These are phyloP conservation scores for Herpetotheres cachinnans DNA, from an alignment of 2,113 vertebrate species.

Conservation along the genomic window DNA sequence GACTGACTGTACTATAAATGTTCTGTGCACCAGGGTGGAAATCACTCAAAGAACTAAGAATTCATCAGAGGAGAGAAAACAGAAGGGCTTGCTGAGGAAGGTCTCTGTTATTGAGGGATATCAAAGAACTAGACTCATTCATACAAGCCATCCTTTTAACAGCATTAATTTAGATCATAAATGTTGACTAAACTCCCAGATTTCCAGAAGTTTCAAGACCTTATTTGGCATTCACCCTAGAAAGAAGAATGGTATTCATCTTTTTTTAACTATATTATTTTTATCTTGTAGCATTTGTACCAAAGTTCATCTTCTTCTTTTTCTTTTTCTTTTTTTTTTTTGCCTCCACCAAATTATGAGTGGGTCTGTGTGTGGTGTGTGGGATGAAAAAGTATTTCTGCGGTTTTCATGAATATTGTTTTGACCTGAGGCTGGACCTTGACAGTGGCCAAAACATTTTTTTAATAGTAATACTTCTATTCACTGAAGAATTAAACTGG, in stretches of 20 bases:
- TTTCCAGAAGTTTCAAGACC: not conserved
- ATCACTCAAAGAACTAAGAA: not conserved
- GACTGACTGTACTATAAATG: not conserved
- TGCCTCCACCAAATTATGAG: not conserved
- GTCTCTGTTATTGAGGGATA: not conserved
- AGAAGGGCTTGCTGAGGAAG: not conserved
- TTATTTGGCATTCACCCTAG: not conserved
- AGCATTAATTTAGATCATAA: not conserved
- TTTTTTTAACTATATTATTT: not conserved
- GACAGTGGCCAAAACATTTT: constrained; percentile 67
- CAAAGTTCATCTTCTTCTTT: not conserved
- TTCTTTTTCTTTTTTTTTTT: not conserved
- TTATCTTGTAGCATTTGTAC: constrained; percentile 14
- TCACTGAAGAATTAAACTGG: constrained; percentile 67
- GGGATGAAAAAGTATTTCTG: constrained; percentile 38
- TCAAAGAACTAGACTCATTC: not conserved
- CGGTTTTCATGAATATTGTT: constrained; percentile 65
- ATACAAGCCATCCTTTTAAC: not conserved
- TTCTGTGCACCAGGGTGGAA: not conserved
- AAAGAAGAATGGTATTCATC: not conserved
- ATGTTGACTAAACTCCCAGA: not conserved
- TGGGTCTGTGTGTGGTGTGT: not conserved
- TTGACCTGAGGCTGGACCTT: constrained; percentile 79
- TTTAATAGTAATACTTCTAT: constrained; percentile 63
- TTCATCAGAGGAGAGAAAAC: not conserved